Percentiles rank a stretch among this genome's conserved stretches.
Conservation (phyloP, 2,888 invertebrate genomes). For the Polietes domitor region DNA sequence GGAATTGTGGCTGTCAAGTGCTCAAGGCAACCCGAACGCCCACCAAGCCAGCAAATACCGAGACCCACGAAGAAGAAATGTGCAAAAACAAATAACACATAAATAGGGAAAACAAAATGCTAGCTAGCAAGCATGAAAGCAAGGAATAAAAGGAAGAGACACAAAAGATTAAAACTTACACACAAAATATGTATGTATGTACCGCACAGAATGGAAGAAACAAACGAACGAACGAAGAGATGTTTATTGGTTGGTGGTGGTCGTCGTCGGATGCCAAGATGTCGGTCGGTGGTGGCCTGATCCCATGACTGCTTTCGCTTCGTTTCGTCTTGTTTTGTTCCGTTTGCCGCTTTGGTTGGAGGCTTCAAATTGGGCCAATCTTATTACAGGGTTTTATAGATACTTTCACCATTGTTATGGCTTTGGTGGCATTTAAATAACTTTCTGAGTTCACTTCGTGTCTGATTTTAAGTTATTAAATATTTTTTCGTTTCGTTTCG, state of each 20-base stretch:
- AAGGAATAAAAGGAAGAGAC: not conserved
- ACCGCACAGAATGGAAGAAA: not conserved
- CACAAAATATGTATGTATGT: not conserved
- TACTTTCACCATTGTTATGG: conserved; percentile 7
- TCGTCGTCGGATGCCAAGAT: not conserved
- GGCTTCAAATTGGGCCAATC: conserved; percentile 5
- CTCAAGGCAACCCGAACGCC: not conserved
- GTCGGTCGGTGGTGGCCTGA: not conserved
- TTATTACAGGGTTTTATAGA: conserved; percentile 2
- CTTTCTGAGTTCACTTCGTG: not conserved
- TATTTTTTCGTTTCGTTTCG: not conserved
- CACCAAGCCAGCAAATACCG: not conserved
- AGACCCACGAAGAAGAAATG: not conserved
- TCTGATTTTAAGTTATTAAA: not conserved
- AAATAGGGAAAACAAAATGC: not conserved
- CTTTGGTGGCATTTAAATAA: conserved; percentile 25
- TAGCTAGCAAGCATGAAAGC: not conserved
- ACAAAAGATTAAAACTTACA: conserved; percentile 17
- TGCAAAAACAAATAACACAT: conserved; percentile 1
- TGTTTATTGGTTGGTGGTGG: conserved; percentile 4
- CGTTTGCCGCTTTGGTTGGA: too few relatives aligned
- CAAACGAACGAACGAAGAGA: not conserved
- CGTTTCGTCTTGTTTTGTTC: too few relatives aligned
- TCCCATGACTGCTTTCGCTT: too few relatives aligned
- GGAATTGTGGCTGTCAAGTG: conserved; percentile 18